phyloP scores from a whole-genome alignment of 2,113 vertebrate species.

The Salvelinus namaycush region DNA sequence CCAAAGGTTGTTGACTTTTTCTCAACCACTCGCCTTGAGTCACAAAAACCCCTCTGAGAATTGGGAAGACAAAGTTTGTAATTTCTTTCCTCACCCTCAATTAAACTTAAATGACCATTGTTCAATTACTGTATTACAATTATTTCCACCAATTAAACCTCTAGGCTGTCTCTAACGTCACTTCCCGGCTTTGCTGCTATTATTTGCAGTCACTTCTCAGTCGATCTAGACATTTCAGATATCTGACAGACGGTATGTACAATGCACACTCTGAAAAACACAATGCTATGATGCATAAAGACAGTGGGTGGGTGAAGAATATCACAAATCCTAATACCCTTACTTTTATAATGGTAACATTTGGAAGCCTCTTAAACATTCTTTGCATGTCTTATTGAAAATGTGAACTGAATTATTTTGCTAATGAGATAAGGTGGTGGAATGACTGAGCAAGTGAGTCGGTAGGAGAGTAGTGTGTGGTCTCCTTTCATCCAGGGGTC shows the following conservation, averaged over 20 bases:
- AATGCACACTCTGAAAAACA: background rate
- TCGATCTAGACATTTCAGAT: background rate
- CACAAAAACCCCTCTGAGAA: slow-evolving; percentile 26
- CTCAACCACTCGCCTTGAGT: slow-evolving; percentile 37
- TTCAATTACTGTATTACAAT: slow-evolving; percentile 30
- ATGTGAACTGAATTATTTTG: background rate
- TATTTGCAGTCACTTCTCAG: slow-evolving; percentile 19
- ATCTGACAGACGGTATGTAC: background rate
- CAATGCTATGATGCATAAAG: background rate
- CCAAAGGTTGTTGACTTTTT: slow-evolving; percentile 57
- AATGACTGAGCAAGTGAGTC: slow-evolving; percentile 14
- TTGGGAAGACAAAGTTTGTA: slow-evolving; percentile 14
- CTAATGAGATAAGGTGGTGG: slow-evolving; percentile 11
- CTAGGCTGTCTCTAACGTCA: slow-evolving; percentile 3
- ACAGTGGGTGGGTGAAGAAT: background rate
- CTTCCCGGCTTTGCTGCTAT: background rate
- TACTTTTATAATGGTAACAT: slow-evolving; percentile 11
- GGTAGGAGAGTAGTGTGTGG: slow-evolving; percentile 22
- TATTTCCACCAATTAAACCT: slow-evolving; percentile 33
- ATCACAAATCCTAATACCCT: slow-evolving; percentile 1
- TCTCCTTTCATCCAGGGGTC: slow-evolving; percentile 35
- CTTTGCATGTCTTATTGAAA: background rate
- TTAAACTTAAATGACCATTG: slow-evolving; percentile 24
- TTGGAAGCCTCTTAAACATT: background rate
- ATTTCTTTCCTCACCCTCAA: slow-evolving; percentile 3